A percentile compares a stretch with the other conserved stretches of the same genome.
Evolutionary conservation across 1,140 invertebrate genomes (phyloP).

Genomic region (Heterodera carotae): DNA sequence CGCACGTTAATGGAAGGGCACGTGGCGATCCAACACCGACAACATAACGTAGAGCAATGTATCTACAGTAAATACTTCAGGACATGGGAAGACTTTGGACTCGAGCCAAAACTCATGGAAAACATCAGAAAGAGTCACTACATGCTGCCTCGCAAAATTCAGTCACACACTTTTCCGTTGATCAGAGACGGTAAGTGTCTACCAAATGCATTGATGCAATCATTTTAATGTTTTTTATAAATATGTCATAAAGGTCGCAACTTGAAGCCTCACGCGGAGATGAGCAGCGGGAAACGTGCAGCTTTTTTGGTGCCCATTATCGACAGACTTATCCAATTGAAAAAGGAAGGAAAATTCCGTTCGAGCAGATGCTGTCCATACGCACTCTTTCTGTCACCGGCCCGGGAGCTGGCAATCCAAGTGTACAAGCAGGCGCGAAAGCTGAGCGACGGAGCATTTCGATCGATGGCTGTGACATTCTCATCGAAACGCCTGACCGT

Average conservation of each 20-base stretch:
- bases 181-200: constrained; percentile 38
- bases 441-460: constrained; percentile 78
- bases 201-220: not conserved
- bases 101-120: constrained; percentile 22
- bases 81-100: constrained; percentile 25
- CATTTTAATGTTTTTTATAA: not conserved
- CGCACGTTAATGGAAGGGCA: not conserved
- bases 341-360: constrained; percentile 67
- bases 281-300: constrained; percentile 83
- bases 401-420: constrained; percentile 90
- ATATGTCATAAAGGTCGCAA: constrained; percentile 41
- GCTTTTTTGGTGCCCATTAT: constrained; percentile 93
- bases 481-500: not conserved
- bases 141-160: constrained; percentile 34
- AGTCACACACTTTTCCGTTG: constrained; percentile 37
- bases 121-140: constrained; percentile 34
- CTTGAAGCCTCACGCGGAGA: constrained; percentile 61
- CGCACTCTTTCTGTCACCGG: constrained; percentile 88
- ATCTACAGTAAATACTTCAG: not conserved
- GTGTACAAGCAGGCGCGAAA: constrained; percentile 95
- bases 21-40: no score
- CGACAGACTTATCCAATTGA: constrained; percentile 89
- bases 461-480: constrained; percentile 19
- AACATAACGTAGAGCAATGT: no score
- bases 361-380: constrained; percentile 87